Evolutionary conservation across 2,888 invertebrate genomes (phyloP), one percentile per base, ranked within the genome.

Genomic region (Stratiomys singularior): DNA sequence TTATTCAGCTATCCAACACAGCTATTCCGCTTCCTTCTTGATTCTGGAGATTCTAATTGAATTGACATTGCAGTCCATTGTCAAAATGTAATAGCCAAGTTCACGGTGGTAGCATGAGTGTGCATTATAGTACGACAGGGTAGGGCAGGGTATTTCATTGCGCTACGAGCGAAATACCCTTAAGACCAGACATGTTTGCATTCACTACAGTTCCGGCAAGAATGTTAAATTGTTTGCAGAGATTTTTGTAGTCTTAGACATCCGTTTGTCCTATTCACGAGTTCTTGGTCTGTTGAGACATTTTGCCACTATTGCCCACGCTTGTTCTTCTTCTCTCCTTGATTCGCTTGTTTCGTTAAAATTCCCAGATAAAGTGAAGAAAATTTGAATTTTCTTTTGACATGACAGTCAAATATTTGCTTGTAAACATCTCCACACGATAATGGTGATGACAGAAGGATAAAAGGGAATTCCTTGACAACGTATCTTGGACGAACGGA

Each of bases 321-420:
- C 69, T 9, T 37, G 5, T 3, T 5, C 37, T 37, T 60, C 15
- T 13, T 37, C 37, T 30, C 69, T 46, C 47, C 2, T 9, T 23
- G 47, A 44, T 47, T 69, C 25, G 69, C 21, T 67, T 67, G 67
- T 23, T 21, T 23, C 72, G 56, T 37, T 58, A 56, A 56, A n/a
- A 37, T 74, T 37, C 58, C 74, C 18, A 30, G 58, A 64, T 64
- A 74, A 76, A 76, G 76, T 76, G 76, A 76, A 76, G 63, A 64
- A 76, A 63, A 76, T 76, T 63, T 63, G 23, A 76, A 76, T 63
- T 76, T 76, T 46, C 47, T 47, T 76, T 47, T 63, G 64, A 76
- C 64, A 63, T 76, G 76, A 64, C 76, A 63, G 63, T 76, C 64
- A 76, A 76, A 76, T 76, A 76, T 76, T 76, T 76, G 76, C 64